A percentile compares a stretch with the other conserved stretches of the same genome.
Evolutionary conservation across 2,113 vertebrate genomes (phyloP).

Genomic region (Osmerus eperlanus): DNA sequence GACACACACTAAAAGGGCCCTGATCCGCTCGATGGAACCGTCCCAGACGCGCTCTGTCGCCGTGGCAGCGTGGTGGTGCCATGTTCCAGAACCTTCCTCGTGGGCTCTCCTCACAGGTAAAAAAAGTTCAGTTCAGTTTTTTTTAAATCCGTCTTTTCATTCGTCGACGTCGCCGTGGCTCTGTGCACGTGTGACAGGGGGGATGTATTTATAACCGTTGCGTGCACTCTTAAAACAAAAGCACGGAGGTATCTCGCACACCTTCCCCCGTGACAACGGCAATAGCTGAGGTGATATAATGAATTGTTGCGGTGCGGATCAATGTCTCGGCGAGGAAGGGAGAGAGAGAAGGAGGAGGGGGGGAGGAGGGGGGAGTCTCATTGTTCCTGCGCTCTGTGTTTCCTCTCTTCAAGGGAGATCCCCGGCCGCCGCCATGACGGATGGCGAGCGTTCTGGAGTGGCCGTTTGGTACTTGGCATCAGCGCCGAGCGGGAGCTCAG

Average conservation of each 20-base stretch:
- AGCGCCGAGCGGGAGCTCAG: conserved; percentile 69
- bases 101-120: too few species aligned
- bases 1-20: neutral
- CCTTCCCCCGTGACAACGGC: conserved; percentile 39
- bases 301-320: conserved; percentile 64
- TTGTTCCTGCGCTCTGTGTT: conserved; percentile 56
- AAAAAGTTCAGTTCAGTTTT: too few species aligned
- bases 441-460: conserved; percentile 80
- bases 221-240: conserved; percentile 38
- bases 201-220: conserved; percentile 44
- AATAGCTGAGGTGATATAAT: conserved; percentile 61
- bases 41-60: too few species aligned
- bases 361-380: conserved; percentile 40
- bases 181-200: neutral
- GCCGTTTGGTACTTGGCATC: conserved; percentile 83
- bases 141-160: too few species aligned
- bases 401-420: conserved; percentile 72
- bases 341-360: conserved; percentile 7
- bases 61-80: neutral
- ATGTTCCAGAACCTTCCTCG: neutral
- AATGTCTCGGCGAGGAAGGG: conserved; percentile 51
- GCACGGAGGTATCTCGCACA: conserved; percentile 34
- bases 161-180: neutral
- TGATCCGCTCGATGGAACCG: too few species aligned
- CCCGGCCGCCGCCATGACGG: conserved; percentile 81